These are phyloP conservation scores for Actinopyga echinites DNA, from an alignment of 53 echinoderm and acorn worm genomes.

Conservation along the genomic window DNA sequence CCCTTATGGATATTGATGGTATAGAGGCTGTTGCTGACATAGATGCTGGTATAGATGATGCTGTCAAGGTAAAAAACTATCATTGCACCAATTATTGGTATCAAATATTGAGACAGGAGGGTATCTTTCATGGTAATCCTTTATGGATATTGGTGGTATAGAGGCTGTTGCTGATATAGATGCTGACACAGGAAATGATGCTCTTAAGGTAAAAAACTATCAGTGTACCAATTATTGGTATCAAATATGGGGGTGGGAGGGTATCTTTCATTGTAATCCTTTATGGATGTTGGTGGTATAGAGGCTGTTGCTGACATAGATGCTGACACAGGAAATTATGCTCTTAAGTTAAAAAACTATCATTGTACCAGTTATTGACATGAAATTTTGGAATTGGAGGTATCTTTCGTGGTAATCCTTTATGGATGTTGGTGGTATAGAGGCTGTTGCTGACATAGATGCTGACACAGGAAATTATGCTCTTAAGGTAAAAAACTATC, in stretches of 20 bases:
- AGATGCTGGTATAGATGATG: slow-evolving; percentile 80
- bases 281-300: no score
- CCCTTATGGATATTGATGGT: no score
- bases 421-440: no score
- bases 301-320: slow-evolving; percentile 66
- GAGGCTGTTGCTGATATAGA: slow-evolving; percentile 66
- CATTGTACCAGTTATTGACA: background rate
- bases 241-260: background rate
- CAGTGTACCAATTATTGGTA: background rate
- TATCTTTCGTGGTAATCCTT: no score
- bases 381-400: background rate
- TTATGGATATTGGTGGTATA: no score
- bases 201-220: slow-evolving; percentile 60
- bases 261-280: no score
- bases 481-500: slow-evolving; percentile 57
- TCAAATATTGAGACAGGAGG: background rate
- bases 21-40: slow-evolving; percentile 61
- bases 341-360: slow-evolving; percentile 59
- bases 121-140: no score
- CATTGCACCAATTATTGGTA: background rate
- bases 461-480: slow-evolving; percentile 78
- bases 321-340: slow-evolving; percentile 78
- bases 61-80: slow-evolving; percentile 61
- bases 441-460: slow-evolving; percentile 64
- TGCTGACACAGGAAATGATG: slow-evolving; percentile 77